Base-by-base conservation (phyloP, 2,113 vertebrate species). In the Spermophilus dauricus region DNA sequence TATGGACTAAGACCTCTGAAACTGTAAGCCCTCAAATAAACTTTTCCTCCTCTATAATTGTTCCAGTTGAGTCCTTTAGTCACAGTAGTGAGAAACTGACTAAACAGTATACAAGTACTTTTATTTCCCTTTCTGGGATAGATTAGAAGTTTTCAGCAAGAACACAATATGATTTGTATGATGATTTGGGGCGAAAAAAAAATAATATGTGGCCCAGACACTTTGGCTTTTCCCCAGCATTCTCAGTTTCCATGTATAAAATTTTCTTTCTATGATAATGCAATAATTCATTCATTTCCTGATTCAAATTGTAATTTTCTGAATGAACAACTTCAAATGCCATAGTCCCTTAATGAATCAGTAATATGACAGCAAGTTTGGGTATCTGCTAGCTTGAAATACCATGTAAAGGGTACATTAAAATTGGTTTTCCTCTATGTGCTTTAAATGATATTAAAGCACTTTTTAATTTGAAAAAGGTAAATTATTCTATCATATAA, bases 291-390 rank as follows among this genome's bases (percentile, higher is more conserved):
- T 88, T 98, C 86, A 97, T 96, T 97, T 96, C 94, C 87, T 86
- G 61, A 32, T 61, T 96, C 51, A 72, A 69, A 86, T 94, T 61
- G 18, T 91, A 97, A 97, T 97, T 97, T 98, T 98, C 95, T 98
- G 92, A 98, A 95, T 97, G 94, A 98, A 92, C 77, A 97, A 91
- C 90, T 97, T 94, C 94, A 97, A 97, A 97, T 97, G 81, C 56
- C 91, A 76, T 96, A 65, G 61, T 81, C 51, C n/a, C 30, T 93
- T 97, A 98, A 96, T 91, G 85, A 45, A 96, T 97, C 94, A 77
- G 87, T 89, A 96, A 95, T 94, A 85, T 72, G 42, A 96, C 72
- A 90, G 77, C 80, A 93, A 97, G 92, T 96, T 96, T 96, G 73
- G 75, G 58, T 96, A 92, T 97, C 92, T 96, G 84, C 67, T 98